Evolutionary conservation across 2,888 invertebrate genomes (phyloP).

Genomic region (Lepidochitona cinerea): DNA sequence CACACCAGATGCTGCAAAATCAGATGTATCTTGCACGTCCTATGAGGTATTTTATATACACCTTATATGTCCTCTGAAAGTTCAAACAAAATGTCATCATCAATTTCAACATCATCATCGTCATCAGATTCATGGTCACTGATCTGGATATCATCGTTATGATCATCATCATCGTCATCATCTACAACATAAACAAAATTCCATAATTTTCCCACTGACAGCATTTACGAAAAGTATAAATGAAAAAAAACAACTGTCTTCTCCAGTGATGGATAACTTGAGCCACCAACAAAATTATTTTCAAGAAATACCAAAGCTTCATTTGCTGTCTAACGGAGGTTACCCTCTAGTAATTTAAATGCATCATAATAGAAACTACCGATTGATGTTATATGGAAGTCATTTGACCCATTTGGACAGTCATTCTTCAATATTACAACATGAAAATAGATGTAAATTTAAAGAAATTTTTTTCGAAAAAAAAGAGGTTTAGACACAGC

Average conservation of each 20-base stretch:
- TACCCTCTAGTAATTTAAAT: no score
- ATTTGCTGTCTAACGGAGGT: no score
- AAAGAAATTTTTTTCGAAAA: not conserved
- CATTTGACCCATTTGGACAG: no score
- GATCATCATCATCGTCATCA: constrained; percentile 28
- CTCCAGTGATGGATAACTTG: not conserved
- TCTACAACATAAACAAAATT: no score
- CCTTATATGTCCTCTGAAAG: constrained; percentile 23
- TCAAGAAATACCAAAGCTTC: no score
- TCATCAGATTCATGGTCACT: constrained; percentile 25
- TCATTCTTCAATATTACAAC: no score
- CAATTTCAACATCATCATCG: constrained; percentile 39
- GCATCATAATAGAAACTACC: no score
- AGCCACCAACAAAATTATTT: not conserved
- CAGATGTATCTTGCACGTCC: no score
- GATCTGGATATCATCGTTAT: constrained; percentile 36
- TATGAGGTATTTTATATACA: no score
- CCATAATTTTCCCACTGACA: not conserved
- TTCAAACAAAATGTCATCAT: constrained; percentile 40
- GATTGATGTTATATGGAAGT: no score
- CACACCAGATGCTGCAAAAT: no score
- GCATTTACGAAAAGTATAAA: not conserved
- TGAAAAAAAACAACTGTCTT: not conserved
- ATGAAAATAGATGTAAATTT: not conserved
- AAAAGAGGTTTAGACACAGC: no score